phyloP scores from a whole-genome alignment of 2,113 vertebrate genomes.

The Callocephalon fimbriatum region DNA sequence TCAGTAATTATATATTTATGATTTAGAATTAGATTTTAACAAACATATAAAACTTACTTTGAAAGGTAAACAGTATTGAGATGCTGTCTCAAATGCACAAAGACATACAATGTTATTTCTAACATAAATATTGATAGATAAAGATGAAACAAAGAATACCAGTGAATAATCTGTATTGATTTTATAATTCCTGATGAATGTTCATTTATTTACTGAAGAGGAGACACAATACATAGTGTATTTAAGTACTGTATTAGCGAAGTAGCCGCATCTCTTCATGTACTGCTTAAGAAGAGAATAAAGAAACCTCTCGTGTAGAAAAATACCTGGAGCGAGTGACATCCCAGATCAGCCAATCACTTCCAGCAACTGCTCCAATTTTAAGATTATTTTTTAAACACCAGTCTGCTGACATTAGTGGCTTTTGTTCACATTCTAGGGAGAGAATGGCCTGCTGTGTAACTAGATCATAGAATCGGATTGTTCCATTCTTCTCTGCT shows the following conservation, averaged over 20 bases:
- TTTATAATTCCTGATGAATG: background rate
- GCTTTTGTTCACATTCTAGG: conserved; percentile 88
- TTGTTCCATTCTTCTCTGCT: conserved; percentile 92
- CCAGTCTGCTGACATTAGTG: conserved; percentile 95
- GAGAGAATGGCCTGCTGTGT: conserved; percentile 94
- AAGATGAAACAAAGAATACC: background rate
- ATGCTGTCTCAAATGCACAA: background rate
- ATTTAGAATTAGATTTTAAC: background rate
- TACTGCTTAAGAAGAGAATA: background rate
- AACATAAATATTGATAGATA: background rate
- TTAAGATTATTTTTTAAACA: conserved; percentile 93
- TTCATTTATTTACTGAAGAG: background rate
- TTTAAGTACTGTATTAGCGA: background rate
- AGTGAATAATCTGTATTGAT: background rate
- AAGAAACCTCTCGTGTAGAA: background rate
- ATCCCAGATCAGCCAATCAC: conserved; percentile 96
- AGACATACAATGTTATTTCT: background rate
- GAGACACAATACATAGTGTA: background rate
- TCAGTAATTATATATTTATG: background rate
- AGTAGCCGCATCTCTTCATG: background rate
- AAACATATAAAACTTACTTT: background rate
- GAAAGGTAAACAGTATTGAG: background rate
- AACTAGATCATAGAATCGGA: conserved; percentile 93
- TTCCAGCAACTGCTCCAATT: conserved; percentile 94
- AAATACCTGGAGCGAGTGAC: conserved; percentile 92